Evolutionary conservation across 2,797 vertebrate species (phyloP), one percentile per base, ranked within the genome.

Genomic region (Gephyroberyx darwinii): DNA sequence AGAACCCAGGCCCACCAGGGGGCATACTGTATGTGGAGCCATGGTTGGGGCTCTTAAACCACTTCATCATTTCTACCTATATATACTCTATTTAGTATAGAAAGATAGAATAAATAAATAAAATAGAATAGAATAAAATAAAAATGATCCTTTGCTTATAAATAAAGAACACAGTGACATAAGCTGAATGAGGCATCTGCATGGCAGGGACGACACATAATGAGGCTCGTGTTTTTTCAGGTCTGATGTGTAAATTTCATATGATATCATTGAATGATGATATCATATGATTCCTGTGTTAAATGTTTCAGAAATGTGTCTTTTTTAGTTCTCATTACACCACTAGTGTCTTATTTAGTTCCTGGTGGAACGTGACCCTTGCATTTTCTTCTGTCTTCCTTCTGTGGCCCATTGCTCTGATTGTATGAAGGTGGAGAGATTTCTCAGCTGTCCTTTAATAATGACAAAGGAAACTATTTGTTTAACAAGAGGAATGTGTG

Each of bases 391-490:
- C 47, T 55, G 47, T 82, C 64, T 77, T 16, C 1, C 8, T 43
- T 12, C 41, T 13, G 3, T 72, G 71, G 54, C 74, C 9, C 0
- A 26, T 71, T 61, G 26, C 31, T 71, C 57, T 50, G 67, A 71
- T 20, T 64, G 57, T 61, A 51, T 43, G 0, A 47, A 55, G 43
- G 55, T 56, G 69, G 59, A 75, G 89, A 88, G 51, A 67, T 77
- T 83, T 86, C 83, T 90, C 89, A 91, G 87, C 89, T 91, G 88
- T 88, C 39, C 39, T 69, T 75, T 70, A 78, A 74, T 78, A 64
- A 84, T 77, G 80, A 87, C 80, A 69, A 85, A 88, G 79, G 80
- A 89, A 89, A 69, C 68, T 68, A 77, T 86, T 83, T 86, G 86
- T 88, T 89, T 84, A 70, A 59, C 14, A 26, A 65, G 73, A 75